Evolutionary conservation across 2,113 vertebrate genomes (phyloP).

Genomic region (Ellobius talpinus): DNA sequence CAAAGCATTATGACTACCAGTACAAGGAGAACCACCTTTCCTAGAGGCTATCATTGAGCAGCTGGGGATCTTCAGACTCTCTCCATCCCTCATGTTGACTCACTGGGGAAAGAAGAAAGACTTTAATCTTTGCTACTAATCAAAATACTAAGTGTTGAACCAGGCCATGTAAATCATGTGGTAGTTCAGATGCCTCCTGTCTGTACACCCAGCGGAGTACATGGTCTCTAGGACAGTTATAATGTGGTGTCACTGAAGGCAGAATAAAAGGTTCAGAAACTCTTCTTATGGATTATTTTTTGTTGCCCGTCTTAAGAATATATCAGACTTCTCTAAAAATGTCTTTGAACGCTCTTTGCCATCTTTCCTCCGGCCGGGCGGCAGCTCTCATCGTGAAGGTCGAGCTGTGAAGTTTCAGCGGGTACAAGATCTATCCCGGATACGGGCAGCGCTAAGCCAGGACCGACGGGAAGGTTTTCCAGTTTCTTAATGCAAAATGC

Average conservation of each 20-base stretch:
- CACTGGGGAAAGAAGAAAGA: conserved; percentile 82
- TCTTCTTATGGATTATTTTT: not conserved
- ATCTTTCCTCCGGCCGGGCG: too few species aligned
- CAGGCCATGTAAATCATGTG: not conserved
- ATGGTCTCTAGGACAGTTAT: conserved; percentile 22
- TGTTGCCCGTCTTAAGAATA: not conserved
- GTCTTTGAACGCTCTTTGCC: too few species aligned
- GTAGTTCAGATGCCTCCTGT: conserved; percentile 4
- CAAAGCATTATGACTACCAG: conserved; percentile 79
- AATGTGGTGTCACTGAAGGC: not conserved
- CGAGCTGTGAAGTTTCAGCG: too few species aligned
- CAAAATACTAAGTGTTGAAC: not conserved
- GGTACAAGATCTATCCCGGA: too few species aligned
- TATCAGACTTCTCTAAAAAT: not conserved
- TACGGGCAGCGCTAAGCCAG: too few species aligned
- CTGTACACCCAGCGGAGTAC: conserved; percentile 25
- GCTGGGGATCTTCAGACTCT: conserved; percentile 80
- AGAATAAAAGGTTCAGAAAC: not conserved
- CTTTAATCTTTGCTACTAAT: conserved; percentile 38
- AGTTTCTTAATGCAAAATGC: too few species aligned
- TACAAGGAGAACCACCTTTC: conserved; percentile 76
- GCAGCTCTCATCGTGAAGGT: too few species aligned
- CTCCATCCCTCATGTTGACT: conserved; percentile 76
- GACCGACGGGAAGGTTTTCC: too few species aligned
- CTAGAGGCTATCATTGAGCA: conserved; percentile 72